Evolutionary conservation across 2,797 vertebrate genomes (phyloP).

Genomic region (Triplophysa bombifrons): DNA sequence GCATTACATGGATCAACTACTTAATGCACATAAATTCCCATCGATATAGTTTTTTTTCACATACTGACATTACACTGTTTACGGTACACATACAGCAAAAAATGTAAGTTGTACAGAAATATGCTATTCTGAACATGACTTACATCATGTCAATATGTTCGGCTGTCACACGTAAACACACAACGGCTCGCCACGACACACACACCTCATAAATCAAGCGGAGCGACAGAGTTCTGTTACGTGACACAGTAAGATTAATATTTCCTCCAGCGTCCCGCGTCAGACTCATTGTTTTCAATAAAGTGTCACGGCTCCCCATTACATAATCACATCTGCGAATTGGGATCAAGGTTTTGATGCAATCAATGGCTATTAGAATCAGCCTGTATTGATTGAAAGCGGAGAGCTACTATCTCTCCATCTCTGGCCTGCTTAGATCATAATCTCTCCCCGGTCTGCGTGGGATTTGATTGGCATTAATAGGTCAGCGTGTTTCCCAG

Average conservation of each 20-base stretch:
- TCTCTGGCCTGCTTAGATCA: slow-evolving; percentile 57
- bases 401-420: slow-evolving; percentile 72
- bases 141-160: background rate
- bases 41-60: no score
- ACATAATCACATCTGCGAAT: slow-evolving; percentile 82
- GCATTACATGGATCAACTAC: background rate
- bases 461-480: slow-evolving; percentile 61
- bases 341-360: slow-evolving; percentile 80
- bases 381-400: slow-evolving; percentile 80
- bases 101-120: background rate
- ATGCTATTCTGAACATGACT: background rate
- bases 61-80: background rate
- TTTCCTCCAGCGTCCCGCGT: slow-evolving; percentile 55
- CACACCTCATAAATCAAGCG: slow-evolving; percentile 36
- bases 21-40: background rate
- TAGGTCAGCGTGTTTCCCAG: slow-evolving; percentile 56
- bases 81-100: background rate
- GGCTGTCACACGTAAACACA: slow-evolving; percentile 18
- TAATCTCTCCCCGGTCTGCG: slow-evolving; percentile 52
- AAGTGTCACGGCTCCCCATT: slow-evolving; percentile 79
- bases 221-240: slow-evolving; percentile 33
- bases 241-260: slow-evolving; percentile 60
- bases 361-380: slow-evolving; percentile 85
- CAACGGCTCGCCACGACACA: background rate
- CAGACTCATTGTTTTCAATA: slow-evolving; percentile 83